A percentile compares a stretch with the other conserved stretches of the same genome.
Conservation (phyloP, 2,888 invertebrate species). For the Drosophila dives region DNA sequence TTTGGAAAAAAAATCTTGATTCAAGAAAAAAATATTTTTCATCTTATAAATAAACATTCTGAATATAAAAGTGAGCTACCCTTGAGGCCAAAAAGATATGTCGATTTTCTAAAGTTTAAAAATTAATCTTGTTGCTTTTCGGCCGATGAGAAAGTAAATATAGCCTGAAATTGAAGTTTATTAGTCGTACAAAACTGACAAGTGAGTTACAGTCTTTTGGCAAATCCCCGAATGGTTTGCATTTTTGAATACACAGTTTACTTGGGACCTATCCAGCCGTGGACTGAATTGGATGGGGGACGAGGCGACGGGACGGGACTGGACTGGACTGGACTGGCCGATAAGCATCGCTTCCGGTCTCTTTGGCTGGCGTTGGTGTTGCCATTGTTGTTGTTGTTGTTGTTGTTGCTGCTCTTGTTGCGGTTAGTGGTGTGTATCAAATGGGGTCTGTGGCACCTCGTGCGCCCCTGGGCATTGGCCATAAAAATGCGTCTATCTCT, state of each 20-base stretch:
- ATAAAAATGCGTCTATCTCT: conserved; percentile 69
- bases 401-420: conserved; percentile 43
- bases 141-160: not conserved
- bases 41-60: not conserved
- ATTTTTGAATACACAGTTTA: conserved; percentile 27
- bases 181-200: conserved; percentile 18
- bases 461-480: conserved; percentile 38
- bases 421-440: conserved; percentile 83
- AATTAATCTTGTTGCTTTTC: not conserved
- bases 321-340: conserved; percentile 40
- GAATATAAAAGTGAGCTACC: not conserved
- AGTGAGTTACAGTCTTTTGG: conserved; percentile 44
- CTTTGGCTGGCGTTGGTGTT: conserved; percentile 12
- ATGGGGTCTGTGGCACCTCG: conserved; percentile 81
- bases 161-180: conserved; percentile 28
- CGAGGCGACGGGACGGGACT: not conserved
- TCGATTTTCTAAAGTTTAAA: not conserved
- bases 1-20: not conserved
- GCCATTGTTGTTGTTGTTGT: conserved; percentile 17
- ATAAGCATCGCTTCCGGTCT: conserved; percentile 79
- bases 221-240: conserved; percentile 61
- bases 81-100: not conserved
- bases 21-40: not conserved
- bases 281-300: conserved; percentile 12
- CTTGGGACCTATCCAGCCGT: conserved; percentile 36